Conservation (phyloP, 2,888 invertebrate species). For the Hipparchia sbordonii region DNA sequence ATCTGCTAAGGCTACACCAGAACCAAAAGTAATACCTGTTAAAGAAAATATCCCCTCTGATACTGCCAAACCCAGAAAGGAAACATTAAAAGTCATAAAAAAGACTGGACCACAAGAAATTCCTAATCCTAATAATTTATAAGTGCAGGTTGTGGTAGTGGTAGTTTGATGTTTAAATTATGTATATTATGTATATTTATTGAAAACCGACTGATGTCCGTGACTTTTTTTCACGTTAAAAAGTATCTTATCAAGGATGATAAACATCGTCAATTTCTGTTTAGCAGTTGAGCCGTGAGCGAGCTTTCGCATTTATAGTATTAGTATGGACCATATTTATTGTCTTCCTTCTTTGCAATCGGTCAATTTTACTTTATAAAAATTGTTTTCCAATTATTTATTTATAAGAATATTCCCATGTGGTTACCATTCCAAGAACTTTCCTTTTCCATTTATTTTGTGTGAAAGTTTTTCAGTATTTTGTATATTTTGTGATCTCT, state of each 20-base stretch:
- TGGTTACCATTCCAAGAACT: slow-evolving; percentile 28
- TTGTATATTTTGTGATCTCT: slow-evolving; percentile 7
- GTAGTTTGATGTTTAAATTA: slow-evolving; percentile 1
- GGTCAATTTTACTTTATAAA: background rate
- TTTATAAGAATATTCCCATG: background rate
- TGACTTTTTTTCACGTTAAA: background rate
- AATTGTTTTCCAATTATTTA: slow-evolving; percentile 13
- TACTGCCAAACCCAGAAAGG: slow-evolving; percentile 76
- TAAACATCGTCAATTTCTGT: background rate
- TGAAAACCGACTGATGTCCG: background rate
- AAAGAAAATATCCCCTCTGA: slow-evolving; percentile 81
- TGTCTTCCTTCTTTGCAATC: background rate
- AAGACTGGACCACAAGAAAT: slow-evolving; percentile 80
- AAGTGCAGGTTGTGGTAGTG: slow-evolving; percentile 42
- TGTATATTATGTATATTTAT: slow-evolving; percentile 14
- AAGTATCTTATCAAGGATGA: background rate
- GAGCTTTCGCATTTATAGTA: too few species aligned
- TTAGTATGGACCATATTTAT: too few species aligned
- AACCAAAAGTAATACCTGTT: slow-evolving; percentile 71
- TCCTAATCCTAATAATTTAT: slow-evolving; percentile 62
- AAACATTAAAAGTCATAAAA: slow-evolving; percentile 84
- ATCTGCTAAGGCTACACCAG: slow-evolving; percentile 37
- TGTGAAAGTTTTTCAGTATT: slow-evolving; percentile 4
- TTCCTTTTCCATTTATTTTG: slow-evolving; percentile 17
- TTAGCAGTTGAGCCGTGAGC: background rate